Percentiles rank a stretch among this genome's conserved stretches.
These are phyloP conservation scores for Tachycineta bicolor DNA, from an alignment of 2,113 vertebrate species.

Conservation along the genomic window DNA sequence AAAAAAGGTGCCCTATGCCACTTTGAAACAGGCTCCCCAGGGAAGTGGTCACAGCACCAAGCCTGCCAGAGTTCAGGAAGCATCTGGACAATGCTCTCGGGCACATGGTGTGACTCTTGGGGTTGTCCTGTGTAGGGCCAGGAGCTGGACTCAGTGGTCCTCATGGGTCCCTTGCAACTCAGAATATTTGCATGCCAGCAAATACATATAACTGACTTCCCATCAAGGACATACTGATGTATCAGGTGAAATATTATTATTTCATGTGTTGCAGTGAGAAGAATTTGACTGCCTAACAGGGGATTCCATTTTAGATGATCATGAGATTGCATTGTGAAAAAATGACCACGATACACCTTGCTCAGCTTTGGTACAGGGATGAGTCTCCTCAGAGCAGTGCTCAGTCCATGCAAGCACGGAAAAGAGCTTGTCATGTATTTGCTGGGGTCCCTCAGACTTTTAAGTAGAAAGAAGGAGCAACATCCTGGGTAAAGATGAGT, in stretches of 20 bases:
- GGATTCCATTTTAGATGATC: not conserved
- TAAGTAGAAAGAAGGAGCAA: not conserved
- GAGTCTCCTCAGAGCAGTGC: not conserved
- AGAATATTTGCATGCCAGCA: not conserved
- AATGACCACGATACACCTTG: too few species aligned
- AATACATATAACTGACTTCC: not conserved
- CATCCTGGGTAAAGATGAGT: not conserved
- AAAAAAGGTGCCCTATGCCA: not conserved
- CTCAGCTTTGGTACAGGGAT: not conserved
- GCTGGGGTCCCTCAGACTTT: not conserved
- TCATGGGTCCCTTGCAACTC: not conserved
- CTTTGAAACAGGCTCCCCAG: not conserved
- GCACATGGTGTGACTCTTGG: not conserved
- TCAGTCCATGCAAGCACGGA: not conserved
- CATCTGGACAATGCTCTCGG: not conserved
- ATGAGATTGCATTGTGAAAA: not conserved
- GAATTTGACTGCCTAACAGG: not conserved
- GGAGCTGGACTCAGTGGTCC: not conserved
- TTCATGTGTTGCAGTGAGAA: not conserved
- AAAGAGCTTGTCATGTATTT: not conserved
- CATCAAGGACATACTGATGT: not conserved
- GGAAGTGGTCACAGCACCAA: not conserved
- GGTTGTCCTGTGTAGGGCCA: not conserved
- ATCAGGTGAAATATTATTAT: not conserved
- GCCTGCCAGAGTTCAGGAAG: not conserved